Conservation (phyloP, 35 echinoderm and acorn worm species). For the Anneissia japonica region DNA sequence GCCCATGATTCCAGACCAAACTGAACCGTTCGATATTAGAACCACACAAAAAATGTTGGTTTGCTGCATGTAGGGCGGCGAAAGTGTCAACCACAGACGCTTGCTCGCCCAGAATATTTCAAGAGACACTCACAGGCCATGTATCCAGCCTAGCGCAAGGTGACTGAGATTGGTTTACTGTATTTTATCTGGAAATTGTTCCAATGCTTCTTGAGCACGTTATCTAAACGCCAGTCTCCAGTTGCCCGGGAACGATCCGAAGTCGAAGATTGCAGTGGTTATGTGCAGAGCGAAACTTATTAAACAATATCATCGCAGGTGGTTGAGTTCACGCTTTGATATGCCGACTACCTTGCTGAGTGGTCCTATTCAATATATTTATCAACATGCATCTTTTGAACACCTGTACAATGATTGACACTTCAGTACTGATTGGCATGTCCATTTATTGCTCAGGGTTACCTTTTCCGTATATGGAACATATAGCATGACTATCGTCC, state of each 20-base stretch:
- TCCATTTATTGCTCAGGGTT: neutral
- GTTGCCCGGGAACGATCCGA: neutral
- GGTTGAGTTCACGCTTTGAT: neutral
- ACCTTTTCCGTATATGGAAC: neutral
- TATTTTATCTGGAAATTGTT: neutral
- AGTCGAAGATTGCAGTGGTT: neutral
- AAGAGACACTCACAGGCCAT: neutral
- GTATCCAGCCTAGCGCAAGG: neutral
- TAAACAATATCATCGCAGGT: neutral
- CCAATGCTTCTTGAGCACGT: neutral
- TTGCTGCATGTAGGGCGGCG: neutral
- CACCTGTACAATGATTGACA: neutral
- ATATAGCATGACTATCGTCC: too few species aligned
- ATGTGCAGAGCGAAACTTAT: neutral
- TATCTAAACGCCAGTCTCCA: neutral
- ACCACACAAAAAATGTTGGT: neutral
- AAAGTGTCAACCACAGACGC: neutral
- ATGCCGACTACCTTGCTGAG: neutral
- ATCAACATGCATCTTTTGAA: neutral
- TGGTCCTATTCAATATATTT: neutral
- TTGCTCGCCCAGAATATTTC: neutral
- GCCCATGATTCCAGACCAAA: neutral
- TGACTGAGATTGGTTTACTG: neutral
- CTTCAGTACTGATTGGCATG: neutral
- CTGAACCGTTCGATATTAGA: neutral